Evolutionary conservation across 2,113 vertebrate species (phyloP).

Genomic region (Apodemus sylvaticus): DNA sequence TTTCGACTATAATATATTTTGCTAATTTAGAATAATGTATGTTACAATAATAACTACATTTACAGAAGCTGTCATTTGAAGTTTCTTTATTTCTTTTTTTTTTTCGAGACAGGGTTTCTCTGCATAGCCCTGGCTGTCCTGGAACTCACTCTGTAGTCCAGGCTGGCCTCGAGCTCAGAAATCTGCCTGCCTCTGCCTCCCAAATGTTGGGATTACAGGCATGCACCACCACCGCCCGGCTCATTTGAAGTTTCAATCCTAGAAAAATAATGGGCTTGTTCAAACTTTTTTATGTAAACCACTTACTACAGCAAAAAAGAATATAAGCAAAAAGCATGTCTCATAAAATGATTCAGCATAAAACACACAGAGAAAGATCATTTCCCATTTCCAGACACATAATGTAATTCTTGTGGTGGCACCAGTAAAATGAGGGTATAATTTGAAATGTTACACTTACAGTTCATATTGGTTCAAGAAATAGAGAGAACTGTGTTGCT

Average conservation of each 20-base stretch:
- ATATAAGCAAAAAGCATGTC: not conserved
- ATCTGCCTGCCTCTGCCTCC: too few species aligned
- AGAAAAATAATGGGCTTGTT: not conserved
- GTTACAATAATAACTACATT: not conserved
- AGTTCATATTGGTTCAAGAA: not conserved
- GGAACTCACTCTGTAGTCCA: too few species aligned
- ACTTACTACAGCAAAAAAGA: not conserved
- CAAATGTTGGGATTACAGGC: too few species aligned
- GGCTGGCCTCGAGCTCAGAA: too few species aligned
- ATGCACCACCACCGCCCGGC: too few species aligned
- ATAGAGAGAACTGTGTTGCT: not conserved
- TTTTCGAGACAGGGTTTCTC: too few species aligned
- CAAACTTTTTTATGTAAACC: not conserved
- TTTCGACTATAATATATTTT: not conserved
- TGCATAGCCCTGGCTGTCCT: too few species aligned
- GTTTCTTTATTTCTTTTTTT: too few species aligned
- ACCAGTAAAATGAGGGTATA: not conserved
- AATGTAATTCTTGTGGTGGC: not conserved
- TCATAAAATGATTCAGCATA: not conserved
- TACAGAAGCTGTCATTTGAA: not conserved
- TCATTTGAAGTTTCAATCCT: conserved; percentile 1
- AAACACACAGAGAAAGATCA: not conserved
- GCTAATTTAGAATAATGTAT: not conserved
- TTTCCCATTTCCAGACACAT: not conserved
- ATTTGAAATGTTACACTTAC: not conserved